Conservation (phyloP, 2,113 vertebrate species). For the Hydrochoerus hydrochaeris region DNA sequence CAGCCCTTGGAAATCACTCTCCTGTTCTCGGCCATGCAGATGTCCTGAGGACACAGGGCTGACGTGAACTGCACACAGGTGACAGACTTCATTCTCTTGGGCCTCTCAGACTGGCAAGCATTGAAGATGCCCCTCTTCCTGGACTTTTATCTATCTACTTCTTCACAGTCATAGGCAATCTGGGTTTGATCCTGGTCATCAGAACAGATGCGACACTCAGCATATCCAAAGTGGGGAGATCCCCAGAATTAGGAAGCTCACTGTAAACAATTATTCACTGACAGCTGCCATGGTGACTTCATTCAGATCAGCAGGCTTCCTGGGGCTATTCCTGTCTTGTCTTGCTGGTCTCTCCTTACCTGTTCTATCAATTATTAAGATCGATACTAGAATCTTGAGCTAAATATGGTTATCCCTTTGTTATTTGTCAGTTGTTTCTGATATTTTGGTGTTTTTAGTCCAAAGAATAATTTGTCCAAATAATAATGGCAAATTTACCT, state of each 20-base stretch:
- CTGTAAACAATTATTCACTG: not conserved
- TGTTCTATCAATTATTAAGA: not conserved
- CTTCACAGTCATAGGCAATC: too few species aligned
- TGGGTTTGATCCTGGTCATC: too few species aligned
- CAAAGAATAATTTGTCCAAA: not conserved
- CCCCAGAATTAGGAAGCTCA: not conserved
- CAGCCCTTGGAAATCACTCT: not conserved
- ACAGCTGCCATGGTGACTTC: not conserved
- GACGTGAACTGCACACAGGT: too few species aligned
- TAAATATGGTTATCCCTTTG: not conserved
- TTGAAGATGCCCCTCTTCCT: not conserved
- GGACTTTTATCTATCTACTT: too few species aligned
- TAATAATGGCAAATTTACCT: too few species aligned
- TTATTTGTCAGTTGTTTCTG: not conserved
- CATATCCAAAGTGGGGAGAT: not conserved
- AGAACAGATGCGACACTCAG: too few species aligned
- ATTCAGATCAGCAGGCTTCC: not conserved
- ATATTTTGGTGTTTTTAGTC: rapidly evolving
- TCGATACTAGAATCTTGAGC: not conserved
- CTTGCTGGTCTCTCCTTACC: too few species aligned
- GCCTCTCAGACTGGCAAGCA: not conserved
- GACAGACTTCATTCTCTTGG: slow-evolving; percentile 50
- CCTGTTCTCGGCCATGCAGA: not conserved
- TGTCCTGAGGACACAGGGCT: not conserved
- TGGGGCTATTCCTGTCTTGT: not conserved